phyloP scores from a whole-genome alignment of 2,797 vertebrate species.

The Macroramphosus scolopax region DNA sequence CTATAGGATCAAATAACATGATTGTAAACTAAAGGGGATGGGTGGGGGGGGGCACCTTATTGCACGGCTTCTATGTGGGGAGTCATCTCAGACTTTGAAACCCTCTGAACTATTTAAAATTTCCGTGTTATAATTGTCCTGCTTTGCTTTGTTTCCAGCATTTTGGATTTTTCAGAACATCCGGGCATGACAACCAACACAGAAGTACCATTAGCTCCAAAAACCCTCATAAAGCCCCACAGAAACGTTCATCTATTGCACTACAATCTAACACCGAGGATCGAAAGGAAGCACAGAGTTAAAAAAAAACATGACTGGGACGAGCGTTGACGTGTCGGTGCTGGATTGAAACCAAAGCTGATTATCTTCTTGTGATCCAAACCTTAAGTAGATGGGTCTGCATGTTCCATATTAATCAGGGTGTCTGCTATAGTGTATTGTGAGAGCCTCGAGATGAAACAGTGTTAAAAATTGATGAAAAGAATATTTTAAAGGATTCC shows the following conservation, averaged over 20 bases:
- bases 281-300: slow-evolving; percentile 29
- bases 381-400: slow-evolving; percentile 44
- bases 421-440: slow-evolving; percentile 51
- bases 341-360: slow-evolving; percentile 46
- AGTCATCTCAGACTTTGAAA: no score
- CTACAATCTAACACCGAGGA: slow-evolving; percentile 3
- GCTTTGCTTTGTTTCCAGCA: no score
- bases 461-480: slow-evolving; percentile 73
- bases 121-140: no score
- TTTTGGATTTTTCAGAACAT: no score
- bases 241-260: slow-evolving; percentile 20
- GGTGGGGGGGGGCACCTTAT: no score
- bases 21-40: no score
- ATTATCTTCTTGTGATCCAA: slow-evolving; percentile 54
- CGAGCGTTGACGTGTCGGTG: slow-evolving; percentile 47
- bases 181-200: no score
- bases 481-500: slow-evolving; percentile 65
- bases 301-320: slow-evolving; percentile 47
- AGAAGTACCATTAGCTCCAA: no score
- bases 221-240: no score
- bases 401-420: slow-evolving; percentile 62
- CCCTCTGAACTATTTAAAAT: no score
- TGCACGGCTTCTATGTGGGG: no score
- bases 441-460: slow-evolving; percentile 67
- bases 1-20: no score